Base-by-base conservation (phyloP, 2,113 vertebrate species). In the Megaleporinus macrocephalus region DNA sequence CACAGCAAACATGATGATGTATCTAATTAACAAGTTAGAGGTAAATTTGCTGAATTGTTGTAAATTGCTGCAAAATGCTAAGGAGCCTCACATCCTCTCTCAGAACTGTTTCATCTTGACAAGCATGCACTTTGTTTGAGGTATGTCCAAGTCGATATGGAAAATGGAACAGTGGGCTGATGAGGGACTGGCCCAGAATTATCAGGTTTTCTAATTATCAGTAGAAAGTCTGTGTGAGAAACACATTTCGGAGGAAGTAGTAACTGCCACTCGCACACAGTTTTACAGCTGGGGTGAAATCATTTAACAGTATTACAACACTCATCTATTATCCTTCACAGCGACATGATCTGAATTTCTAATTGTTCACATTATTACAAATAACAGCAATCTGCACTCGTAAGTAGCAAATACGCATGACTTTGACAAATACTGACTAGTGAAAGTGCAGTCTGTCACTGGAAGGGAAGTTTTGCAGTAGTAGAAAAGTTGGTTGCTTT, bases 41-140 rank as follows among this genome's bases (percentile, higher is more conserved):
- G 55, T 65, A 79, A 72, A 81, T 75, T 74, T 70, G 53, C 78
- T 80, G 65, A 84, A 84, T 75, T 65, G 66, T 33, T 61, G 65
- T 62, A 57, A 79, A 78, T 75, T n/a, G n/a, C n/a, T 72, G 53
- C 63, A 22, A 30, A 33, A 69, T 79, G 76, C 51, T 59, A 51
- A 69, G 51, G 62, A 62, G 51, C 47, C 55, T n/a, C 18, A 66
- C 22, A 44, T 33, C 18, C 55, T 65, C 18, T 11, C 62, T 16
- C 14, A 29, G 47, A 55, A 44, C 11, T 4, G 41, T 44, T 26
- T 74, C 27, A 10, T 18, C 29, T 27, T 74, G 1, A 65, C 49
- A 51, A 51, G 16, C 49, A 33, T 30, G 72, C 26, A 44, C 33
- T 51, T 53, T 61, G 22, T 62, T 61, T 61, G 57, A 61, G 53